Evolutionary conservation across 2,888 invertebrate genomes (phyloP), one percentile per base, ranked within the genome.

Genomic region (Pheosia gnoma): DNA sequence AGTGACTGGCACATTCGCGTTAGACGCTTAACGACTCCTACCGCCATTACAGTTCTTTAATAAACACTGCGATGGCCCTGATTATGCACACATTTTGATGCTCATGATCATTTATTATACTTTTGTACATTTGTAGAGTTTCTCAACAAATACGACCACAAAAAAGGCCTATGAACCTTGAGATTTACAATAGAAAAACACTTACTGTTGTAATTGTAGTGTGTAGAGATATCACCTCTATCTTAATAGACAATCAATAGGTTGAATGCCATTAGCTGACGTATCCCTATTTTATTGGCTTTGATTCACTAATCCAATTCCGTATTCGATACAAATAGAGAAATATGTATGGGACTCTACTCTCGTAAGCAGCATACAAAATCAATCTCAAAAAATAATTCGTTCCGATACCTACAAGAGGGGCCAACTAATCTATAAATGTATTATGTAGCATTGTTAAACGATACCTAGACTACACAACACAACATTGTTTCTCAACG

Each of bases 21-120:
- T 77, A 74, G 72, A 72, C 60, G 68, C 78, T 74, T 82, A 82
- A 83, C 81, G 78, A 83, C 79, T 75, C 74, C 73, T 72, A 75
- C 67, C 77, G 72, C 75, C 75, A 75, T 78, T 80, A 79, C 69
- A 79, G 73, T 82, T 79, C 78, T 81, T 25, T 83, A 60, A 69
- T 70, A 72, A 69, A 66, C 70, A 74, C 75, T 72, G 60, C 70
- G 63, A 61, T 69, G 69, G 65, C 70, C 69, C 68, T 79, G 61
- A 72, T 72, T 69, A 70, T 68, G 59, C 59, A 57, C 64, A 58
- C n/a, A 57, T 11, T 63, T 11, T 63, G 68, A 71, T 13, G 39
- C 36, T 39, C 39, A 7, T 55, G 39, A n/a, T 3, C 55, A 36
- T 39, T 39, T 39, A 39, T 55, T 39, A 55, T n/a, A 55, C 39